Evolutionary conservation across 2,797 vertebrate species (phyloP).

Genomic region (Parotocinclus haroldoi): DNA sequence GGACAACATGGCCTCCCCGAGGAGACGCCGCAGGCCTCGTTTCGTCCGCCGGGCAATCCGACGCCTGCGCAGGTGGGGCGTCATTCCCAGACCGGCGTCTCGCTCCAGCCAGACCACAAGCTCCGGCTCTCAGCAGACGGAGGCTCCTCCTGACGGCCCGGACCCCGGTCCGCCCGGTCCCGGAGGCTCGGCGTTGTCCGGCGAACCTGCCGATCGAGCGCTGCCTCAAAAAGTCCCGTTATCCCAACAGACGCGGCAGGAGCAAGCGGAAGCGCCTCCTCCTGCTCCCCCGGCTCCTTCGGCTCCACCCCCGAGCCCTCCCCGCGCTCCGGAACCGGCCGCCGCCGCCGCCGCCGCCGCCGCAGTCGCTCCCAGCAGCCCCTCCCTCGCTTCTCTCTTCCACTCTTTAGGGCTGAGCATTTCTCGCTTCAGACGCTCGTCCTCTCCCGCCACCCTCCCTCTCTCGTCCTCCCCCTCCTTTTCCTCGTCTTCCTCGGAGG

Average conservation of each 20-base stretch:
- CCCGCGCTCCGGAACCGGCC: conserved; percentile 54
- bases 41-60: conserved; percentile 72
- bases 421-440: conserved; percentile 67
- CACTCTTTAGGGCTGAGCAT: conserved; percentile 70
- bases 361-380: conserved; percentile 63
- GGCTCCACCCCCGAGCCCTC: conserved; percentile 30
- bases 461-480: conserved; percentile 68
- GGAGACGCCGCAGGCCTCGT: conserved; percentile 70
- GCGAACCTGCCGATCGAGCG: conserved; percentile 63
- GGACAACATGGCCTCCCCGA: conserved; percentile 65
- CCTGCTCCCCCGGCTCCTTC: not conserved
- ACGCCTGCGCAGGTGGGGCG: conserved; percentile 75
- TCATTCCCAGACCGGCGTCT: conserved; percentile 66
- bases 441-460: conserved; percentile 57
- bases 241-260: conserved; percentile 57
- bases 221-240: conserved; percentile 69
- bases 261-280: conserved; percentile 25
- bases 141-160: conserved; percentile 48
- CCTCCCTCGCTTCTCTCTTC: conserved; percentile 71
- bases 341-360: conserved; percentile 54
- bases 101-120: conserved; percentile 58
- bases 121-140: conserved; percentile 60
- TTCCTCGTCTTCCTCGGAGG: conserved; percentile 70
- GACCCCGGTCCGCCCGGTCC: conserved; percentile 53
- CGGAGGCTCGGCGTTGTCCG: conserved; percentile 54